Percentiles rank a stretch among this genome's conserved stretches.
These are phyloP conservation scores for Eustalomyia histrio DNA, from an alignment of 2,888 invertebrate species.

Conservation along the genomic window DNA sequence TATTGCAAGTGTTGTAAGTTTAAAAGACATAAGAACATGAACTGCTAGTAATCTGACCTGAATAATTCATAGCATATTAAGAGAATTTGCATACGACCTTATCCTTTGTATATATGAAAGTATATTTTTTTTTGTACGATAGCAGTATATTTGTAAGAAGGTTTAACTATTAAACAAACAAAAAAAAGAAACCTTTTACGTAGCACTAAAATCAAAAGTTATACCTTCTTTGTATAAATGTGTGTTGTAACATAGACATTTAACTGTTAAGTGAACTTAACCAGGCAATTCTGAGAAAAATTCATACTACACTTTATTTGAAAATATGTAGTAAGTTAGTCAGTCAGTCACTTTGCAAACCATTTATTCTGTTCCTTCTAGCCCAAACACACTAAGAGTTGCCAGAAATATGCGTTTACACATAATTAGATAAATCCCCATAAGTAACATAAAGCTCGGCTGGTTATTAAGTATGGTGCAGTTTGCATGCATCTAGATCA, in stretches of 20 bases:
- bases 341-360: not conserved
- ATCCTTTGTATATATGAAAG: not conserved
- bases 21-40: constrained; percentile 36
- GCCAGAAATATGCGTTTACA: not conserved
- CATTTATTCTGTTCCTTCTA: not conserved
- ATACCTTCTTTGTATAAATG: not conserved
- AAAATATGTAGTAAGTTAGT: not conserved
- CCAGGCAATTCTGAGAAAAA: constrained; percentile 17
- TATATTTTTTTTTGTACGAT: not conserved
- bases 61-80: constrained; percentile 55
- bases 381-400: constrained; percentile 1
- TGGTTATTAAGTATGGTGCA: too few species aligned
- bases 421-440: not conserved
- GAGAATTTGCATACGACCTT: constrained; percentile 56
- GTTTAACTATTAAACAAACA: constrained; percentile 11
- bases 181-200: constrained; percentile 18
- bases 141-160: constrained; percentile 6
- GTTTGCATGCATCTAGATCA: too few species aligned
- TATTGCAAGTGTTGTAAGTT: not conserved
- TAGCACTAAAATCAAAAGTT: constrained; percentile 35
- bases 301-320: not conserved
- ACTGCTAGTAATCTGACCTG: constrained; percentile 58
- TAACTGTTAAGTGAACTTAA: constrained; percentile 40
- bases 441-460: too few species aligned
- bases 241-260: not conserved